Conservation (phyloP, 2,888 invertebrate genomes). For the Lamellibrachia columna region DNA sequence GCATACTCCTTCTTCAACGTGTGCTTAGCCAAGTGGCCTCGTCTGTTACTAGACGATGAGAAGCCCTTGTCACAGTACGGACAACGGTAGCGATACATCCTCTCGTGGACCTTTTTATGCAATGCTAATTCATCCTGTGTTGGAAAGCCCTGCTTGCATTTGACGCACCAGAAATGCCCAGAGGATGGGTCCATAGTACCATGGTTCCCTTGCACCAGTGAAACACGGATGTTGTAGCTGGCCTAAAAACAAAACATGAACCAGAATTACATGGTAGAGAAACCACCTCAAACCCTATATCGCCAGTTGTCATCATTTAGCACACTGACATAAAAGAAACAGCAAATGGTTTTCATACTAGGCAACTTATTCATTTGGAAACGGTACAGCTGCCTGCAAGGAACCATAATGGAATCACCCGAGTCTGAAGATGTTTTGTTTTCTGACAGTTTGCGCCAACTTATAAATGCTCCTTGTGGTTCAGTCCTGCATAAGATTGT, state of each 20-base stretch:
- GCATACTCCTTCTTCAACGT: constrained; percentile 25
- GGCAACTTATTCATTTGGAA: not conserved
- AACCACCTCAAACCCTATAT: not conserved
- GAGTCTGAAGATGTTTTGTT: not conserved
- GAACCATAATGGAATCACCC: not conserved
- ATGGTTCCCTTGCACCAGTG: not conserved
- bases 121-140: not conserved
- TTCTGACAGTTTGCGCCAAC: not conserved
- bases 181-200: not conserved
- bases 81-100: constrained; percentile 23
- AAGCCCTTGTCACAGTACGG: constrained; percentile 29
- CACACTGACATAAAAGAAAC: no score
- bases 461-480: not conserved
- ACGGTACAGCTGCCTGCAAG: not conserved
- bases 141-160: not conserved
- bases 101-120: constrained; percentile 23
- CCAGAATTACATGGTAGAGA: not conserved
- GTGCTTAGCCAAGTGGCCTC: constrained; percentile 26
- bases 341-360: no score
- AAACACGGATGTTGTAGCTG: not conserved
- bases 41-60: constrained; percentile 22
- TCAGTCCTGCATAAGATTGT: not conserved
- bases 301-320: not conserved
- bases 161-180: not conserved
- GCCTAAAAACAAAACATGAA: constrained; percentile 6